Evolutionary conservation across 1,140 invertebrate genomes (phyloP).

Genomic region (Drosophila chauvacae): DNA sequence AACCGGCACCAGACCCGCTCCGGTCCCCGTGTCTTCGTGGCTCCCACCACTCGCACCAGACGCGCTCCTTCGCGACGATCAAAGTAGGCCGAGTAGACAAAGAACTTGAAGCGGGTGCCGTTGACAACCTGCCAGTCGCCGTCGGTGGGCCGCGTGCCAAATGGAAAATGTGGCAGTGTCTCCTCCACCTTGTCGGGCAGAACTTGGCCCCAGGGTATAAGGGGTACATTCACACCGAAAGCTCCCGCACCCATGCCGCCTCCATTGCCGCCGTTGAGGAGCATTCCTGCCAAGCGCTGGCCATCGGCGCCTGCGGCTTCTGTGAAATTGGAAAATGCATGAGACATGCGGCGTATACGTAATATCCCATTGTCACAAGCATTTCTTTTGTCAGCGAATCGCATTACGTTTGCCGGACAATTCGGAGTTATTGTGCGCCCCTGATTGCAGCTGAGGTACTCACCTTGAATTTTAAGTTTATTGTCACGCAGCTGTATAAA

Average conservation of each 20-base stretch:
- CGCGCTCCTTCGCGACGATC: conserved; percentile 90
- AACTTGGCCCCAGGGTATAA: conserved; percentile 82
- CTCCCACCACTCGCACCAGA: conserved; percentile 92
- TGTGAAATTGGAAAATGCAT: conserved; percentile 61
- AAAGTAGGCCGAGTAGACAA: conserved; percentile 95
- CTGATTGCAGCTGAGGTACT: conserved; percentile 59
- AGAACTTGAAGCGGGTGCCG: conserved; percentile 92
- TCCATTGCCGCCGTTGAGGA: conserved; percentile 67
- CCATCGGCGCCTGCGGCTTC: conserved; percentile 75
- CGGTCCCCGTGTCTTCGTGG: conserved; percentile 92
- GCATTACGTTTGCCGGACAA: conserved; percentile 30
- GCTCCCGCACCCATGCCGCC: conserved; percentile 40
- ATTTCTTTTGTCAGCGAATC: conserved; percentile 45
- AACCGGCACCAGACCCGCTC: conserved; percentile 95
- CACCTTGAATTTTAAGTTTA: conserved; percentile 84
- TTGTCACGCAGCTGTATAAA: conserved; percentile 84
- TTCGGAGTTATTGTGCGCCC: conserved; percentile 12
- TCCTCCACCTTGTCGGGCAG: conserved; percentile 83
- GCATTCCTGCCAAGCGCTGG: conserved; percentile 74
- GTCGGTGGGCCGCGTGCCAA: conserved; percentile 85
- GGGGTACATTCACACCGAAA: conserved; percentile 65
- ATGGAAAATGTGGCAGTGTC: conserved; percentile 85
- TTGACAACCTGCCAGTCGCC: conserved; percentile 87
- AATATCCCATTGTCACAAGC: conserved; percentile 41
- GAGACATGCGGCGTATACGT: conserved; percentile 63